phyloP scores from a whole-genome alignment of 2,797 vertebrate genomes.

The Oceanodroma leucorhoa region DNA sequence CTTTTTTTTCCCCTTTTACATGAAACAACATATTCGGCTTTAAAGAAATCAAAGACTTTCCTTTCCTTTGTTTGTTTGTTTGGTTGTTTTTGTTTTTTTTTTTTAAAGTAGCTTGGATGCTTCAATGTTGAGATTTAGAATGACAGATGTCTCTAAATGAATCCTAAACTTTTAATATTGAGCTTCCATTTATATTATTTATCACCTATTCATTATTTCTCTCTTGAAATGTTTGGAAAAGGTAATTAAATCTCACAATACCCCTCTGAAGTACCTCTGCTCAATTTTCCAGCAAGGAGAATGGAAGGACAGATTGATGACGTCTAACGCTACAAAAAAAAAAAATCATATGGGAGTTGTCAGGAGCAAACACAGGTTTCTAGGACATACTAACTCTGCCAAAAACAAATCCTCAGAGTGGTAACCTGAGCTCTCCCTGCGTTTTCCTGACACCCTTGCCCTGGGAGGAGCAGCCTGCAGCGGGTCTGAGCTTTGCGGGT shows the following conservation, averaged over 20 bases:
- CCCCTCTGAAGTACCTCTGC: background rate
- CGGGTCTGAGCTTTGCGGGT: background rate
- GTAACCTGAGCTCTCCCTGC: background rate
- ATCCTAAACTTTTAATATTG: background rate
- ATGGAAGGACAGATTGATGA: background rate
- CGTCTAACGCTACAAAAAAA: background rate
- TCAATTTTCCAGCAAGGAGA: background rate
- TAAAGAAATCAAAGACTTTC: constrained; percentile 8
- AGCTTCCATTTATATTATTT: background rate
- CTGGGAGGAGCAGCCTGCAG: background rate
- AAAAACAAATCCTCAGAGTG: background rate
- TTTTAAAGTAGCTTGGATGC: background rate
- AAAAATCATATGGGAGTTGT: background rate
- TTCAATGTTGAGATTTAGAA: background rate
- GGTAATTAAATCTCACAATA: background rate
- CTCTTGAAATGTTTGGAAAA: background rate
- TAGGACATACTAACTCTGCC: background rate
- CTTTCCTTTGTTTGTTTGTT: background rate
- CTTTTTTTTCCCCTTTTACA: background rate
- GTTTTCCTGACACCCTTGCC: background rate
- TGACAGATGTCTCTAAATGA: background rate
- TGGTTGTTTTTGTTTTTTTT: background rate
- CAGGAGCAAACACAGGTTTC: background rate
- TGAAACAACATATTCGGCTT: background rate
- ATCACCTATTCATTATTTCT: background rate